Base-by-base conservation (phyloP, 2,797 vertebrate species). In the Caiman crocodilus region DNA sequence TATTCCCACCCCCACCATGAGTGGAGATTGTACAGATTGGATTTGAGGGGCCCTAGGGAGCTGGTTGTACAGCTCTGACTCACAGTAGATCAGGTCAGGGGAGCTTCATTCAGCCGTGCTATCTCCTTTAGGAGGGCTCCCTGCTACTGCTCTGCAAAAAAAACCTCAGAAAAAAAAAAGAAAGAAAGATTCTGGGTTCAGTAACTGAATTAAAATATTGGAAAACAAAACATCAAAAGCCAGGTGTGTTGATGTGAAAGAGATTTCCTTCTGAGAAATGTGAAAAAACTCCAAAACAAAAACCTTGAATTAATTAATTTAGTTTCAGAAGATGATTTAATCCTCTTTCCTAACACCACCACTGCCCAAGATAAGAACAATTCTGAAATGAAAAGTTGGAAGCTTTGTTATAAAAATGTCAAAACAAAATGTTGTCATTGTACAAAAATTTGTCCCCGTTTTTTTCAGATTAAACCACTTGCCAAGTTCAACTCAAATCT, bases 381-480 rank as follows among this genome's bases (percentile, higher is more conserved):
- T 92, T 90, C 79, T 76, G 85, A 94, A 86, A 89, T 30, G 77
- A 86, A 89, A 95, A 95, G 85, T 81, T 1, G 2, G 76, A 73
- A 50, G 77, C 86, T 96, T 94, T 96, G 94, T 93, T 93, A 95
- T 87, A 21, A 69, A 87, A 80, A 61, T 57, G 50, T 64, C 69
- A 80, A 58, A 71, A 88, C 79, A 65, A 79, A 82, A 0, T 20
- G 30, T 60, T 7, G 26, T 35, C 50, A 84, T 86, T 56, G 42
- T 10, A 50, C 42, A 50, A 50, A 50, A 50, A 50, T 90, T 92
- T 32, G 32, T 84, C 80, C 26, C 42, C 6, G 6, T 4, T 81
- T 89, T 88, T 64, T 90, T 94, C 58, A 82, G 30, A 28, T 85
- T 55, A 87, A 63, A 85, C 32, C 13, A 16, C 57, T 84, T 25